Evolutionary conservation across 2,888 invertebrate genomes (phyloP), one percentile per base, ranked within the genome.

Genomic region (Mesopsocus fuscifrons): DNA sequence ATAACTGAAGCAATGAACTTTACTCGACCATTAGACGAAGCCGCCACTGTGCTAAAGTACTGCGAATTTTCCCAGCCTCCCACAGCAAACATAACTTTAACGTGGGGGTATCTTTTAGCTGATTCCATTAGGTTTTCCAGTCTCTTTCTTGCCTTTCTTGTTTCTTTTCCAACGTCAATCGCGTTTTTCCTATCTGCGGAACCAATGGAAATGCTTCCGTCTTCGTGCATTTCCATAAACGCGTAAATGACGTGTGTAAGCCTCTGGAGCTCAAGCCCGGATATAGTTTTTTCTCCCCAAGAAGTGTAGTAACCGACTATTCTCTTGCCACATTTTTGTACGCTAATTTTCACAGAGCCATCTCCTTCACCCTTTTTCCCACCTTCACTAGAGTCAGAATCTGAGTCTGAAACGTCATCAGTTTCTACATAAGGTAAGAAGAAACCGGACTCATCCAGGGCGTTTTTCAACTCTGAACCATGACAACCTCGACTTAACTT

Each of bases 31-130:
- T 41, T 38, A 8, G 45, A 35, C 5, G 34, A 43, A 2, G 44
- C 44, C 1, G 47, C 46, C 2, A 44, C 41, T 26, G 15, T 22
- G 20, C 47, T 47, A 41, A 47, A 48, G 33, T 48, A 47, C 20
- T 48, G 45, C 8, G 48, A 48, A 17, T 48, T 48, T 30, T 47
- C 48, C 47, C 48, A 47, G 15, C 48, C 48, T 5, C 48, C 48
- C 2, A 48, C 43, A 11, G 48, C 48, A 32, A 48, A 48, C 47
- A 46, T 46, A 15, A 48, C 32, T 44, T 47, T 47, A 6, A 48
- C 9, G 23, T 45, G 41, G 9, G 44, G 44, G 13, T 32, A 32
- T 20, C 21, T 11, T 16, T 44, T 26, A n/a, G 23, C 41, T 20
- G 43, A 9, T 11, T 44, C 26, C 44, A 46, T 41, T 2, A 48